Percentiles rank a stretch among this genome's conserved stretches.
phyloP scores from a whole-genome alignment of 2,888 invertebrate genomes.

The Helicoverpa assulta region DNA sequence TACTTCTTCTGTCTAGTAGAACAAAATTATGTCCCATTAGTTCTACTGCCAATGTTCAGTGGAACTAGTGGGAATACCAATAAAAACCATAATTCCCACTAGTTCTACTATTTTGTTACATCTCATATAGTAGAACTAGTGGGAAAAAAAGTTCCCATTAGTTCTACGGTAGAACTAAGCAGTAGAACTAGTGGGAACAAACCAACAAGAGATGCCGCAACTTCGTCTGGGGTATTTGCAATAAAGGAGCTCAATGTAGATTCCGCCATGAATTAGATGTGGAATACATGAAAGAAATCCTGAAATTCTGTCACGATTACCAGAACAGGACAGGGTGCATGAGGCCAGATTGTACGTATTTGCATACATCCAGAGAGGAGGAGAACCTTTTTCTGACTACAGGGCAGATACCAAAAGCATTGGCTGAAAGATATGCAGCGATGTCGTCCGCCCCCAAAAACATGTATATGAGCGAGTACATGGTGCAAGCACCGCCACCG shows the following conservation, averaged over 20 bases:
- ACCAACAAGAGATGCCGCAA: constrained; percentile 80
- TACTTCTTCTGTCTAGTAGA: no score
- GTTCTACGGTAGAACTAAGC: no score
- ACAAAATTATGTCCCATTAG: no score
- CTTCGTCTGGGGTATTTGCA: constrained; percentile 82
- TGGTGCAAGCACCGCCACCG: constrained; percentile 38
- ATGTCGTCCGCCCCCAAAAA: constrained; percentile 61
- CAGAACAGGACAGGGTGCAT: constrained; percentile 81
- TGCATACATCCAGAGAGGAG: constrained; percentile 80
- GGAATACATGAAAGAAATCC: constrained; percentile 77
- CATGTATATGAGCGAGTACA: constrained; percentile 46
- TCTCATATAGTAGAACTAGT: no score
- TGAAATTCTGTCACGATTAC: constrained; percentile 83
- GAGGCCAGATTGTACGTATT: constrained; percentile 78
- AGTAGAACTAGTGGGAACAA: no score
- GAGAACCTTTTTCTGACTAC: constrained; percentile 74
- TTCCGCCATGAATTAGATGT: constrained; percentile 78
- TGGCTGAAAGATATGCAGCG: constrained; percentile 76
- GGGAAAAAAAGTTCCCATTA: no score
- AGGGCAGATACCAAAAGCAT: constrained; percentile 76
- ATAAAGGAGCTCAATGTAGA: constrained; percentile 76
- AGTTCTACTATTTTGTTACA: no score
- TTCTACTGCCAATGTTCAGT: no score
- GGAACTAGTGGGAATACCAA: no score
- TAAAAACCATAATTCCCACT: no score